Evolutionary conservation across 2,113 vertebrate species (phyloP).

Genomic region (Irena cyanogastra): DNA sequence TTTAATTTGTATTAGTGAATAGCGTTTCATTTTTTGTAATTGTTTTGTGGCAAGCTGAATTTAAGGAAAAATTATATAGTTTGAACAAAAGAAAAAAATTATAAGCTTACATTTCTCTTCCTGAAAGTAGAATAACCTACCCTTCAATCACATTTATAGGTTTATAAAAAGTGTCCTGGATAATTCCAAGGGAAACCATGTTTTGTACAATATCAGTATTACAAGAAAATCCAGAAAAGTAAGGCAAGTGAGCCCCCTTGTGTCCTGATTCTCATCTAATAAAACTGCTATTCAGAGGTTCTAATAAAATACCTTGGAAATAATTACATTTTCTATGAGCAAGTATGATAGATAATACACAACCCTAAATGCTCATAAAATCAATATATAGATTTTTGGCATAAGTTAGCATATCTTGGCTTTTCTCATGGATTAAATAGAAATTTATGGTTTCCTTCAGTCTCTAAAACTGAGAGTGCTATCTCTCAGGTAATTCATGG

Average conservation of each 20-base stretch:
- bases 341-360: neutral
- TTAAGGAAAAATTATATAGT: neutral
- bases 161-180: neutral
- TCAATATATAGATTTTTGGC: neutral
- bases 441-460: neutral
- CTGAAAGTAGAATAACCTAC: constrained; percentile 41
- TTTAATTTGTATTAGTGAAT: neutral
- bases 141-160: constrained; percentile 44
- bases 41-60: neutral
- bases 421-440: neutral
- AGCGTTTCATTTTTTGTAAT: neutral
- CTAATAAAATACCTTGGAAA: neutral
- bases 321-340: neutral
- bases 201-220: neutral
- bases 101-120: neutral
- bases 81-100: neutral
- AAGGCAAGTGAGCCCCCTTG: constrained; percentile 70
- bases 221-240: constrained; percentile 34
- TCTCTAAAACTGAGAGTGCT: neutral
- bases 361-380: neutral
- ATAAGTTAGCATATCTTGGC: neutral
- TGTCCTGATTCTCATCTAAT: constrained; percentile 5
- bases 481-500: neutral
- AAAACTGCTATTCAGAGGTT: neutral
- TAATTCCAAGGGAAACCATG: constrained; percentile 9